Evolutionary conservation across 2,888 invertebrate species (phyloP).

Genomic region (Microctonus brassicae): DNA sequence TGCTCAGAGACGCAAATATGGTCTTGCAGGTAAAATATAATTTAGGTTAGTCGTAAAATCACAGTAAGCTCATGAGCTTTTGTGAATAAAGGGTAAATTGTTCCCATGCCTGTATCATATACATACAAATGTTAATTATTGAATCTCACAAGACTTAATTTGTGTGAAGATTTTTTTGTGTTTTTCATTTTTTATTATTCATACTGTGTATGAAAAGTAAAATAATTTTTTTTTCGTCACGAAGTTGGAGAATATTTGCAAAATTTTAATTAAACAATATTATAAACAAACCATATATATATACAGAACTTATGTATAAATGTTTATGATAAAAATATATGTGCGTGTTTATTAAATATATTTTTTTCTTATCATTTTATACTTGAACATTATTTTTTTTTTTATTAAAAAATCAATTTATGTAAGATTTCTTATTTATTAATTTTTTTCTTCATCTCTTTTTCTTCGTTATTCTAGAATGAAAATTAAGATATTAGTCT

Average conservation of each 20-base stretch:
- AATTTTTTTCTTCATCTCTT: neutral
- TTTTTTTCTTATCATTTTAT: neutral
- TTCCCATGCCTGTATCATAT: neutral
- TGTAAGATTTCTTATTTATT: neutral
- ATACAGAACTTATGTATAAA: too few species aligned
- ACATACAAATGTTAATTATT: neutral
- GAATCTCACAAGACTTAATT: too few species aligned
- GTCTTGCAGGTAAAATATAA: constrained; percentile 15
- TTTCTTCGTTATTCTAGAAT: neutral
- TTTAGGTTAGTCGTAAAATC: constrained; percentile 38
- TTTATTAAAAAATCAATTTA: neutral
- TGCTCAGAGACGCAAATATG: neutral
- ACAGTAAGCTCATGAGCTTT: constrained; percentile 32
- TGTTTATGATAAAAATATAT: neutral
- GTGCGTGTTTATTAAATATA: neutral
- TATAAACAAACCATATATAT: too few species aligned
- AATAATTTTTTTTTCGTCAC: too few species aligned
- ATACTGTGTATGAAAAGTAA: too few species aligned
- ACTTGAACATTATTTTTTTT: neutral
- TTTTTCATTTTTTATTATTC: too few species aligned
- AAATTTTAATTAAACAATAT: too few species aligned
- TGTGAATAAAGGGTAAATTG: neutral
- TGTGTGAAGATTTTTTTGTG: too few species aligned
- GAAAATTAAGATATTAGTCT: neutral
- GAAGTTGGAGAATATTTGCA: too few species aligned